Base-by-base conservation (phyloP, 1,140 invertebrate genomes). In the Leptinotarsa lineolata region DNA sequence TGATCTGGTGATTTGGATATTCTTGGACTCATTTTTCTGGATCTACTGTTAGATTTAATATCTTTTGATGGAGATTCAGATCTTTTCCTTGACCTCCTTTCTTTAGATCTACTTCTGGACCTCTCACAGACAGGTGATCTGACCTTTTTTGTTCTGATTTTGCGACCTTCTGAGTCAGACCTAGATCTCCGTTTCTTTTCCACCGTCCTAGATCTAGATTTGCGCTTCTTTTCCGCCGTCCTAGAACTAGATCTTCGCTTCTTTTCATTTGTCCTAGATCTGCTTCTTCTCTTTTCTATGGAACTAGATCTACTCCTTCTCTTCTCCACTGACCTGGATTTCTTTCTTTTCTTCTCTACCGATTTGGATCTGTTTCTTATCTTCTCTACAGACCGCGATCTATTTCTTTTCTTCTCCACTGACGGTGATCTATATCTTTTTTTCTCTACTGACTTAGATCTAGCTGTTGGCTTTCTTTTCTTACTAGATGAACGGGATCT, bases 341-440 rank as follows among this genome's bases (percentile, higher is more conserved):
- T 24, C 13, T 13, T 30, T 39, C 64, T 66, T 30, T 15, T 24
- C 11, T 66, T 66, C 39, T 66, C 61, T 64, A 22, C 6, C 5
- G 22, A 22, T 64, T 64, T 64, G 13, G 24, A 22, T 21, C 24
- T 21, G 61, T 30, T 64, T 64, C 46, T 66, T 46, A 54, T 72
- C 21, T 70, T 54, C 16, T 54, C 70, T n/a, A 15, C 54, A 59
- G 66, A 46, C 54, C 22, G 16, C 16, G 72, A 67, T 61, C 64
- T 71, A 6, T 70, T 67, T 60, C 74, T 46, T 21, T 54, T 72
- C 12, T 48, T n/a, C 30, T 70, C 39, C 30, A 54, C 48, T 54
- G 16, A 54, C 48, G 46, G 39, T 12, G 75, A 68, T 68, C 58
- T 71, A 61, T 64, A 16, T 54, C 48, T 76, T 22, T 72, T 68